phyloP scores from a whole-genome alignment of 2,797 vertebrate species.

The Malacoctenus gilli region DNA sequence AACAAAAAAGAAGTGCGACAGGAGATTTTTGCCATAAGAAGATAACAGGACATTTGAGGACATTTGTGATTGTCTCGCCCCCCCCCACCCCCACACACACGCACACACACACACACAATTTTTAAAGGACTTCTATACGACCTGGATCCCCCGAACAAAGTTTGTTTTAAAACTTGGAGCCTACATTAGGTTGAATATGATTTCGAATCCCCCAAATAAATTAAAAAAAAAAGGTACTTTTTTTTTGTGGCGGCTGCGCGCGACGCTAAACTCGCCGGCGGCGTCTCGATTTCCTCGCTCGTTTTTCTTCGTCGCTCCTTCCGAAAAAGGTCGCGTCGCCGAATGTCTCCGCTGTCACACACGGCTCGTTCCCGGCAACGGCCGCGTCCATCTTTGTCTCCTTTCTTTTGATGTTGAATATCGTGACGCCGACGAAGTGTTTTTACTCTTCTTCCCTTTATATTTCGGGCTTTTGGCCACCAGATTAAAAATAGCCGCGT shows the following conservation, averaged over 20 bases:
- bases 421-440: conserved; percentile 74
- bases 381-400: conserved; percentile 38
- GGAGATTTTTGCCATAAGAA: conserved; percentile 75
- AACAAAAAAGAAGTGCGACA: conserved; percentile 68
- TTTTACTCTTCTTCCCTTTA: too few relatives aligned
- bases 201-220: too few relatives aligned
- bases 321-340: conserved; percentile 64
- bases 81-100: conserved; percentile 24
- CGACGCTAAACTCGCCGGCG: too few relatives aligned
- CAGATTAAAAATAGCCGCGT: too few relatives aligned
- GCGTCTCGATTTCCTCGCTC: too few relatives aligned
- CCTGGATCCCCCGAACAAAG: conserved; percentile 78
- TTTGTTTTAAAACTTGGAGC: conserved; percentile 87
- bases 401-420: conserved; percentile 68
- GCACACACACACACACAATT: conserved; percentile 43
- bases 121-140: conserved; percentile 71
- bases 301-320: too few relatives aligned
- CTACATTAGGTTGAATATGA: conserved; percentile 81
- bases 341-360: conserved; percentile 70
- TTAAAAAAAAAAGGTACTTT: too few relatives aligned
- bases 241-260: too few relatives aligned
- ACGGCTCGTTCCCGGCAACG: conserved; percentile 59
- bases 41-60: conserved; percentile 74
- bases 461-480: too few relatives aligned
- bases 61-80: conserved; percentile 78